Percentiles rank a stretch among this genome's conserved stretches.
phyloP scores from a whole-genome alignment of 2,888 invertebrate species.

The Tortricodes alternella region DNA sequence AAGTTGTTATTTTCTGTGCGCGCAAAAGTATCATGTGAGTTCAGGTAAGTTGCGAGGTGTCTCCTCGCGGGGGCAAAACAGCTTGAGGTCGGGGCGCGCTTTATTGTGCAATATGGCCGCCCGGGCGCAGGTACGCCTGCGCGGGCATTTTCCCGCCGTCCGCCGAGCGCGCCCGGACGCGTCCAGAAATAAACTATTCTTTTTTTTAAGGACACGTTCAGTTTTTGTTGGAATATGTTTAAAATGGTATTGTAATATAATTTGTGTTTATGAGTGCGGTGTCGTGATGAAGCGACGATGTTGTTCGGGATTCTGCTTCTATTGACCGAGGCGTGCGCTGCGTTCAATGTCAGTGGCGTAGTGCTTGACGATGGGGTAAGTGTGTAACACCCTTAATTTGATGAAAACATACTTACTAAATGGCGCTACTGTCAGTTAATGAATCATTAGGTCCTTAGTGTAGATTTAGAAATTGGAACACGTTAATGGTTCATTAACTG shows the following conservation, averaged over 20 bases:
- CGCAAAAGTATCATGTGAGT: neutral
- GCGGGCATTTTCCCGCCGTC: slow-evolving; percentile 75
- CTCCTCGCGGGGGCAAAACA: slow-evolving; percentile 32
- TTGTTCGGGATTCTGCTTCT: slow-evolving; percentile 67
- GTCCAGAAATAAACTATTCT: slow-evolving; percentile 44
- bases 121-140: slow-evolving; percentile 62
- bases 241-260: slow-evolving; percentile 12
- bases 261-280: slow-evolving; percentile 45
- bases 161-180: slow-evolving; percentile 60
- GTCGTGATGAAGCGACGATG: slow-evolving; percentile 68
- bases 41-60: slow-evolving; percentile 14
- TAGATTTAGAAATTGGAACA: no score
- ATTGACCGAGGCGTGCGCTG: slow-evolving; percentile 53
- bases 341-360: slow-evolving; percentile 59
- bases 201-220: slow-evolving; percentile 14
- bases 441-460: neutral
- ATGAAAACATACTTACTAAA: no score
- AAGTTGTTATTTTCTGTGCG: neutral
- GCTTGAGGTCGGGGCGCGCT: slow-evolving; percentile 47
- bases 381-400: neutral
- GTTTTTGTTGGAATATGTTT: neutral
- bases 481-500: no score
- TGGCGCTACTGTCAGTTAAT: neutral
- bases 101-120: slow-evolving; percentile 69
- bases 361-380: slow-evolving; percentile 49